Evolutionary conservation across 2,888 invertebrate genomes (phyloP).

Genomic region (Labia minor): DNA sequence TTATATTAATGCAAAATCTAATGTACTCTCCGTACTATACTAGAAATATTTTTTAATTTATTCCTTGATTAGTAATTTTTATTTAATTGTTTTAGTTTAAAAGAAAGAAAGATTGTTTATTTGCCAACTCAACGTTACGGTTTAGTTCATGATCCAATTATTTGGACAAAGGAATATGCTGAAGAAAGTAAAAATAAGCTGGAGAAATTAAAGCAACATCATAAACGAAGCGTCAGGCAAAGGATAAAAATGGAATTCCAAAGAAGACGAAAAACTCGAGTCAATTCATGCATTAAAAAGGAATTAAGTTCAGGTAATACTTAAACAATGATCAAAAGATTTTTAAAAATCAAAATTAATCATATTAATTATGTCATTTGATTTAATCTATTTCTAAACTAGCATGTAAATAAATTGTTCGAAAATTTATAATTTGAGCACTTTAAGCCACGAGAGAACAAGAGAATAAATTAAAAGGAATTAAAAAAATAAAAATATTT

Average conservation of each 20-base stretch:
- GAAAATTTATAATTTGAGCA: too few species aligned
- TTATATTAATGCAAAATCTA: too few species aligned
- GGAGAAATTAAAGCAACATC: background rate
- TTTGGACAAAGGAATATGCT: background rate
- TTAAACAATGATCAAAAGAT: too few species aligned
- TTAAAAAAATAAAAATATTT: too few species aligned
- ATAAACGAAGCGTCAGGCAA: background rate
- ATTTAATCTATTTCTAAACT: too few species aligned
- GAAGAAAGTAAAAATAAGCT: background rate
- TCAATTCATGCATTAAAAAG: background rate
- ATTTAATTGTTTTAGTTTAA: background rate
- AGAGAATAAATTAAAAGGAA: too few species aligned
- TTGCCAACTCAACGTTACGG: background rate
- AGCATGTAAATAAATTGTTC: too few species aligned
- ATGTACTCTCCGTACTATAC: too few species aligned
- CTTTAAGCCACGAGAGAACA: too few species aligned
- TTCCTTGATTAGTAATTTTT: background rate
- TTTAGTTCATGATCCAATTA: background rate
- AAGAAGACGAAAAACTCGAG: background rate
- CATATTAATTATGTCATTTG: too few species aligned
- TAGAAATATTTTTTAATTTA: background rate
- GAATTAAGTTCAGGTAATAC: background rate
- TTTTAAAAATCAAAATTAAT: too few species aligned
- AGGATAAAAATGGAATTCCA: background rate
- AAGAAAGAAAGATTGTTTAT: background rate